These are phyloP conservation scores for Artemisiospiza belli DNA, from an alignment of 2,113 vertebrate genomes.

Conservation along the genomic window DNA sequence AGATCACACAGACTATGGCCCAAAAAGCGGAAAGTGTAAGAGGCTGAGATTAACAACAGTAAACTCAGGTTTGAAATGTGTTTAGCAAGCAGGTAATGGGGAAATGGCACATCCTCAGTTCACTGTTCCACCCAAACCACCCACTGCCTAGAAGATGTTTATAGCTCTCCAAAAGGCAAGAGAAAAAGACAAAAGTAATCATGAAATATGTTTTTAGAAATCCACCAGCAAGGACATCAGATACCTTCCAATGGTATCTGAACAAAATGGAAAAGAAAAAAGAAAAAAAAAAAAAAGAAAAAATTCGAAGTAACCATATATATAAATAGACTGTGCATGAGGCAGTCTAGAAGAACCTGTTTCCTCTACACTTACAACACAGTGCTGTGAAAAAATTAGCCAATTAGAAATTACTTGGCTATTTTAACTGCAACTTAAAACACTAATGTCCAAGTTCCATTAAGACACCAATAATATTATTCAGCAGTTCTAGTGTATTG, in stretches of 20 bases:
- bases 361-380: background rate
- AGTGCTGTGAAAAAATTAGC: background rate
- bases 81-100: background rate
- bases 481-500: background rate
- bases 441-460: background rate
- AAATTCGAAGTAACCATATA: background rate
- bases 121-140: background rate
- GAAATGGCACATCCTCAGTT: background rate
- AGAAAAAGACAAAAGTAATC: background rate
- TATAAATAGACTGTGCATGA: background rate
- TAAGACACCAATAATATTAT: background rate
- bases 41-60: background rate
- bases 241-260: background rate
- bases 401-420: background rate
- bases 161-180: background rate
- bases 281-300: background rate
- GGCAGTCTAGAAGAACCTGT: background rate
- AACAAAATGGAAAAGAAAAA: background rate
- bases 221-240: rapidly evolving
- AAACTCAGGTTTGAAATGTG: background rate
- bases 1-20: background rate
- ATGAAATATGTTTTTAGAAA: background rate
- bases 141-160: background rate
- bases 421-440: background rate
- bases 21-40: background rate